Base-by-base conservation (phyloP, 2,888 invertebrate genomes). In the Artemia sp. region DNA sequence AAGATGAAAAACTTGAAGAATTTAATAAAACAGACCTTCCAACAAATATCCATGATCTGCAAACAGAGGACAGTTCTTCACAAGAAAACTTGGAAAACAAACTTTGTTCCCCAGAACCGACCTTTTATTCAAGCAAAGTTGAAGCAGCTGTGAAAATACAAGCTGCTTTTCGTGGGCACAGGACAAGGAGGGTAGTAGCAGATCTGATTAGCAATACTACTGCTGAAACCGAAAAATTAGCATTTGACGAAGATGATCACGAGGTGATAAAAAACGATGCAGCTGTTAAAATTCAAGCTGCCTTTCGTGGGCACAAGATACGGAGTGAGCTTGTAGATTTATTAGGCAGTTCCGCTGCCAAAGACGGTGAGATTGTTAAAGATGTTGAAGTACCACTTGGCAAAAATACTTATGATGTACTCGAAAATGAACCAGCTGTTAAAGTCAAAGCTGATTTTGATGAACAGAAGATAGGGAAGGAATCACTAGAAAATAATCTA, bases 131-230 rank as follows among this genome's bases (percentile, higher is more conserved):
- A 7, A 14, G 12, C 3, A 52, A 70, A 52, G 66, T 51, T 12
- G 64, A 70, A 38, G 70, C 70, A 11, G 70, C 70, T 11, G 38
- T 50, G 14, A 70, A 58, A 9, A 70, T 70, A n/a, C 70, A 70
- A 12, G 70, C 70, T 12, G 70, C 68, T 2, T 70, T 19, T 53
- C 64, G 70, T n/a, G 70, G 70, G n/a, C 67, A 64, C 66, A 69
- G 64, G 66, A 14, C 64, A 12, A 53, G 70, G 11, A 11, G 9
- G 12, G 66, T 8, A 38, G 38, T 38, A 6, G 38, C 38, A 38
- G 38, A 38, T 38, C 38, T 5, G 38, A 5, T 38, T 5, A 38
- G 38, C 38, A 38, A 0, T 38, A 38, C 38, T 6, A 38, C 38
- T 38, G 38, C 6, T 38, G 38, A 38, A 38, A 38, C 38, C 38